Evolutionary conservation across 2,797 vertebrate genomes (phyloP), one percentile per base, ranked within the genome.

Genomic region (Odontamblyopus lacepedii): DNA sequence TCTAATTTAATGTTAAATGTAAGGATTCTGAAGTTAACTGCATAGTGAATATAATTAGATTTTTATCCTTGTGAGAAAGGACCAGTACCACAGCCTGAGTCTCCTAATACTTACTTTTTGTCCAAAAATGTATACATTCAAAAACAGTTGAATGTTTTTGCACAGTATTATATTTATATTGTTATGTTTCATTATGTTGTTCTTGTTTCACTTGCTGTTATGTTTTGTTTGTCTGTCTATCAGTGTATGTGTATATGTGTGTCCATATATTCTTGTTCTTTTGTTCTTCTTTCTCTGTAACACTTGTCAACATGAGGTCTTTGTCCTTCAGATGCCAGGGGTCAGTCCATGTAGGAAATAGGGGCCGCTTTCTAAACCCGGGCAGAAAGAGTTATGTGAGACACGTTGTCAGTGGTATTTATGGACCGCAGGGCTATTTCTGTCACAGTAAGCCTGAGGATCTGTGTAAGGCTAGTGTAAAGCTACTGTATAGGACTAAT

Each of bases 361-460:
- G 16, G 67, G 60, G 38, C 38, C 35, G 67, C 70, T 87, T 79
- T 81, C 66, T 87, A 86, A 92, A 91, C n/a, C 5, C 57, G 73
- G 84, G 80, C 80, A 75, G 82, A 78, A 79, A 80, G 73, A 83
- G 79, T 88, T 93, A 93, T 89, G 74, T 88, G 86, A 94, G 82
- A 90, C 85, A 79, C 16, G 83, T 77, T 74, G 88, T 91, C 92
- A 92, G 86, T 76, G 88, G 71, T 92, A 93, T 93, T 92, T 80
- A 75, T 83, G 87, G 91, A 61, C 76, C 63, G 71, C 38, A 4
- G 15, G 64, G 83, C 83, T 94, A 94, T 93, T 94, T 90, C 84
- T 85, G 87, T 81, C n/a, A 69, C 29, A 35, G 56, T 71, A 63
- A 48, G 78, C 77, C 70, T 82, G 87, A 86, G 74, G 71, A 60